Evolutionary conservation across 2,113 vertebrate genomes (phyloP), one percentile per base, ranked within the genome.

Genomic region (Strigops habroptila): DNA sequence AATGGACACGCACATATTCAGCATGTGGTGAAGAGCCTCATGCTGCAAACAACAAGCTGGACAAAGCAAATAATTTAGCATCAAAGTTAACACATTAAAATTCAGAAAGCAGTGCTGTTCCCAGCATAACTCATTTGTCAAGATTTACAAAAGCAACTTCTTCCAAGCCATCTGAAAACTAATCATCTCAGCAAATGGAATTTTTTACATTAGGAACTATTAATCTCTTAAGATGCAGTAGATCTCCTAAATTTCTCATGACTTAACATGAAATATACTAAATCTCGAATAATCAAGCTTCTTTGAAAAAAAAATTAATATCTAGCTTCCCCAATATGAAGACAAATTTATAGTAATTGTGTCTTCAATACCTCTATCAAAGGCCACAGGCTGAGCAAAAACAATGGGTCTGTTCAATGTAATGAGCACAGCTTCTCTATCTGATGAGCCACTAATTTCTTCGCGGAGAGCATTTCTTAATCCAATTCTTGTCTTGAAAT

Each of bases 341-440:
- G 35, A 76, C 10, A 35, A 67, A 86, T 37, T 33, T 75, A 6
- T 33, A 90, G 33, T 22, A 69, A 67, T 18, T 78, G 14, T 65
- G 28, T 88, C 37, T 91, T 67, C 37, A 92, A 84, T 97, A 99
- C 99, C 99, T 99, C 99, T 98, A 69, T 99, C 99, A 96, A 99
- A 99, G 14, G 99, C 99, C 92, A 99, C 99, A 0, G 99, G 99
- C 74, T 99, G 99, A 65, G 99, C 99, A 74, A 99, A 99, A 90
- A 99, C 99, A 55, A 99, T 99, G 2, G 99, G 99, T 76, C 99
- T 98, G 97, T 99, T 99, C 86, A 99, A 97, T 28, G 99, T 99
- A 92, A 99, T 99, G 63, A 99, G 99, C 55, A 99, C 99, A 7
- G 99, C 99, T 93, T 99, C 99, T 91, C 99, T 99, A 93, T 99